phyloP scores from a whole-genome alignment of 2,888 invertebrate species.

The Synergus umbraculus region DNA sequence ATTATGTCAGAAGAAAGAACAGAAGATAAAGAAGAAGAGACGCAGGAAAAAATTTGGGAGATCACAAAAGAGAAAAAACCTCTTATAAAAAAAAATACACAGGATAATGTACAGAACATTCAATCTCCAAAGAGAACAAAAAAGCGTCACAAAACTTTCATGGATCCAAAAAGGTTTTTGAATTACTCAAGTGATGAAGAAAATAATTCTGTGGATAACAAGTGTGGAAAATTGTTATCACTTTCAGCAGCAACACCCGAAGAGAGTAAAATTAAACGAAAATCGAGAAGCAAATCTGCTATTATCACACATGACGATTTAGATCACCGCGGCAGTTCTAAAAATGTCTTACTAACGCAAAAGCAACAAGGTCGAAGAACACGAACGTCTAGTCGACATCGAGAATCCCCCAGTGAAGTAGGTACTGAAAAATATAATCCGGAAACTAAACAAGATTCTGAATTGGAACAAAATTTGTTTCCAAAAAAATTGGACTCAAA shows the following conservation, averaged over 20 bases:
- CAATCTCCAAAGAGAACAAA: conserved; percentile 37
- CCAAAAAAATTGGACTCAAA: background rate
- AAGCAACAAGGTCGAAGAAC: background rate
- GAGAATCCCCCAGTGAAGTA: background rate
- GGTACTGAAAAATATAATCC: background rate
- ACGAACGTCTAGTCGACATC: background rate
- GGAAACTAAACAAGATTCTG: background rate
- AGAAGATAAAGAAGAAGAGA: conserved; percentile 36
- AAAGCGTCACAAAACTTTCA: conserved; percentile 47
- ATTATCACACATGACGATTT: background rate
- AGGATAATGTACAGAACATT: conserved; percentile 20
- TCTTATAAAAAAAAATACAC: conserved; percentile 33
- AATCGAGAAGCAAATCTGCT: background rate
- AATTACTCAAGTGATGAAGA: conserved; percentile 68
- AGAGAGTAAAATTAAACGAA: background rate
- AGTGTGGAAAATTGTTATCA: conserved; percentile 34
- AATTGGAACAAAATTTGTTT: background rate
- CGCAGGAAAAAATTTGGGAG: conserved; percentile 15
- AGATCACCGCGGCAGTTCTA: background rate
- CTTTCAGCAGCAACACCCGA: background rate
- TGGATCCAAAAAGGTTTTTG: conserved; percentile 45
- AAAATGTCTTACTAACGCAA: background rate
- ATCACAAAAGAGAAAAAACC: conserved; percentile 5
- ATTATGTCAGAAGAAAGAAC: conserved; percentile 17
- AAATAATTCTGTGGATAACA: conserved; percentile 42